These are phyloP conservation scores for Drosophila sulfurigaster DNA, from an alignment of 1,140 invertebrate species.

Conservation along the genomic window DNA sequence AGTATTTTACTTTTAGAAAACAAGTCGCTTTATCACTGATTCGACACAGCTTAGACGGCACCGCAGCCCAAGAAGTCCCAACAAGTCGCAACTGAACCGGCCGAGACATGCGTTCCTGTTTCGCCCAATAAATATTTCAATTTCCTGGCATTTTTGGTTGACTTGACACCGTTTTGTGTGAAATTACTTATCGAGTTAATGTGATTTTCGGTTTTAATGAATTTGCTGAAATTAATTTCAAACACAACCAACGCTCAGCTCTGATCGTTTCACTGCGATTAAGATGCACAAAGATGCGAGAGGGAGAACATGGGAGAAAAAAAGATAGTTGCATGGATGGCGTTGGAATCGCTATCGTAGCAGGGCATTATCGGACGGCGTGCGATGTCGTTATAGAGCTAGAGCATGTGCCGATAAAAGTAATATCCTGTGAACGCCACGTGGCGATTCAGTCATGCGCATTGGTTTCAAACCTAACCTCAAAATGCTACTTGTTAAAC, in stretches of 20 bases:
- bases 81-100: slow-evolving; percentile 35
- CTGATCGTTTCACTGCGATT: slow-evolving; percentile 59
- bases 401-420: slow-evolving; percentile 73
- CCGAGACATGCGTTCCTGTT: slow-evolving; percentile 13
- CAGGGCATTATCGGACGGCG: slow-evolving; percentile 53
- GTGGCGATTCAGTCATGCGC: slow-evolving; percentile 59
- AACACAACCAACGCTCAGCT: slow-evolving; percentile 12
- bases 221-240: slow-evolving; percentile 77
- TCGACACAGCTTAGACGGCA: slow-evolving; percentile 8
- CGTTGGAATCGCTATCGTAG: slow-evolving; percentile 26
- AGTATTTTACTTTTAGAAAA: not conserved
- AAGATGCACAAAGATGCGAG: slow-evolving; percentile 5
- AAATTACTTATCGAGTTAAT: slow-evolving; percentile 76
- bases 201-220: slow-evolving; percentile 74
- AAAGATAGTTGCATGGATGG: slow-evolving; percentile 29
- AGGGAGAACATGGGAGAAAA: not conserved
- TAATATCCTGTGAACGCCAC: slow-evolving; percentile 77
- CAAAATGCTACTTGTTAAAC: not conserved
- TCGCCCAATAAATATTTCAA: slow-evolving; percentile 66
- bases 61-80: not conserved
- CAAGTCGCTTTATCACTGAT: slow-evolving; percentile 3
- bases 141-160: slow-evolving; percentile 75
- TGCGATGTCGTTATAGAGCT: slow-evolving; percentile 50
- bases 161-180: slow-evolving; percentile 71
- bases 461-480: slow-evolving; percentile 25